Evolutionary conservation across 37 sponge, comb jelly and placozoan species (phyloP), one percentile per base, ranked within the genome.

Genomic region (Crambe crambe): DNA sequence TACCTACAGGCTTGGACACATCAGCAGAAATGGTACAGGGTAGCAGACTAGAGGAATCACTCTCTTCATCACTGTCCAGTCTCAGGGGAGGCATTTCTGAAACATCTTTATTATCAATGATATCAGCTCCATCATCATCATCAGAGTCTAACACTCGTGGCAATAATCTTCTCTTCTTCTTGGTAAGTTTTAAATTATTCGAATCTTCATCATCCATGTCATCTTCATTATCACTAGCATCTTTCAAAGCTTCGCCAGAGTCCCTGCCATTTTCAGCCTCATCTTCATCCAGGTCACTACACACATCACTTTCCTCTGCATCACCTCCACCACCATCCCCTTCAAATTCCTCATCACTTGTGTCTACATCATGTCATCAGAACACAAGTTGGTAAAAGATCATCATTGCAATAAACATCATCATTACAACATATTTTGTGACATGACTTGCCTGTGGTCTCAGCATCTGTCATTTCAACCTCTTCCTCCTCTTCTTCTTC

Each of bases 271-370:
- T 30, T 9, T 31, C 66, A 3, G 32, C 66, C 18, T 74, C 87
- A 22, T 80, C 75, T 0, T 87, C 77, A 31, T 82, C 83, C 1
- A 75, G 62, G 63, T 82, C 76, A 77, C 75, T 88, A 65, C 83
- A 71, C 18, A 6, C 87, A 40, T 79, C 75, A 57, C 81, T 74
- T 8, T 3, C 66, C 3, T 54, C 67, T 2, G 38, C 81, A 23
- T 54, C 59, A 63, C 37, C 69, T 57, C 21, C 76, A 31, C 8
- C 42, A 10, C 38, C 73, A 17, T 80, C 76, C 34, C 51, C 63
- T 17, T 42, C 26, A 41, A 36, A 75, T 29, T 86, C 87, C 26
- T 56, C 67, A 86, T 72, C 80, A 74, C 68, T 73, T 68, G 75
- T 65, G 25, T 80, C 81, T 42, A 25, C 42, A 59, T 61, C n/a